Base-by-base conservation (phyloP, 1,140 invertebrate species). In the Pemphigus obesinymphae region DNA sequence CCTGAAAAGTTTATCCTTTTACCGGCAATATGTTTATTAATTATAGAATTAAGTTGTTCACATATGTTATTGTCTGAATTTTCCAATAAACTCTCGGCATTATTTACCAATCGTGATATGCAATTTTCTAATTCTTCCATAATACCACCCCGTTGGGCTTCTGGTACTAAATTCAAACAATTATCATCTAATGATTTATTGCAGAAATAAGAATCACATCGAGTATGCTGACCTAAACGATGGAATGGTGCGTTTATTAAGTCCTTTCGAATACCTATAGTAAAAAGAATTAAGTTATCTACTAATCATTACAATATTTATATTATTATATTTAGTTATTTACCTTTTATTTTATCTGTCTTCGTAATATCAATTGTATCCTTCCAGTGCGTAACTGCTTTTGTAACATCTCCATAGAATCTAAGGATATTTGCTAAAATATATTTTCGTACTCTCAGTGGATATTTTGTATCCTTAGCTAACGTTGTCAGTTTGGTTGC, bases 301-400 rank as follows among this genome's bases (percentile, higher is more conserved):
- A 17, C n/a, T n/a, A n/a, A n/a, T n/a, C n/a, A n/a, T n/a, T 34
- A 66, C 15, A 17, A 37, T 37, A 20, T 37, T 1, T 31, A n/a
- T 43, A 68, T 37, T 43, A 43, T 70, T 20, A 70, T 43, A 43
- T 20, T 37, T n/a, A 70, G 6, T 4, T 23, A n/a, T 23, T 37
- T 70, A 70, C 66, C 66, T 70, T 70, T 70, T 37, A 70, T 70
- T 70, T 70, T 70, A n/a, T 70, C 4, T n/a, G 20, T 5, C 23
- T 70, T 43, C 3, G 5, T 40, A 43, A n/a, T 20, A 37, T 40
- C 66, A 1, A 7, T 34, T 17, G 26, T 20, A 34, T 66, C 20
- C 20, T 23, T 66, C 63, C 63, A 66, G 20, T 66, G 63, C 8
- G 6, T 10, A 7, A 34, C 34, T 37, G 63, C 31, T 37, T 66